A percentile compares a stretch with the other conserved stretches of the same genome.
phyloP scores from a whole-genome alignment of 37 sponge, comb jelly and placozoan species.

The Haliclona indistincta region DNA sequence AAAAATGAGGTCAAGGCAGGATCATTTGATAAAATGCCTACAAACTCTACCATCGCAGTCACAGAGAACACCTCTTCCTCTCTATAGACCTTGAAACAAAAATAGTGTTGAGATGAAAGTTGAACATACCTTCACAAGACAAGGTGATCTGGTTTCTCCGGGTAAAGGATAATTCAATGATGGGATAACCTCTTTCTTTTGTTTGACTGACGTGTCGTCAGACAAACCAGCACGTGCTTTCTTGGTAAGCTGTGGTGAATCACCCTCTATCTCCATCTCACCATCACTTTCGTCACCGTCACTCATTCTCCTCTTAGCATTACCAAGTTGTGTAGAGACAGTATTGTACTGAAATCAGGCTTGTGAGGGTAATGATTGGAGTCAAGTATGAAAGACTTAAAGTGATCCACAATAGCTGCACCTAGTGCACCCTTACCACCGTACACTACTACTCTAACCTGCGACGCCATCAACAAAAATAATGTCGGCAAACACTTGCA shows the following conservation, averaged over 20 bases:
- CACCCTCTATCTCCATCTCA: slow-evolving; percentile 15
- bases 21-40: slow-evolving; percentile 77
- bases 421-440: slow-evolving; percentile 98
- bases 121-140: slow-evolving; percentile 84
- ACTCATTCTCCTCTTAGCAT: neutral
- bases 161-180: slow-evolving; percentile 76
- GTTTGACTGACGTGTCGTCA: no score
- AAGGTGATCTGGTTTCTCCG: slow-evolving; percentile 54
- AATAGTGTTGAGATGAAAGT: slow-evolving; percentile 3
- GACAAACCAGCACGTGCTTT: no score
- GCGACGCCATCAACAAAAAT: slow-evolving; percentile 37
- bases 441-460: slow-evolving; percentile 81
- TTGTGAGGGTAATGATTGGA: no score
- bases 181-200: no score
- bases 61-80: slow-evolving; percentile 67
- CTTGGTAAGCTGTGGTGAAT: neutral
- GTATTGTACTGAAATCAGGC: no score
- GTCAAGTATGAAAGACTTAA: no score
- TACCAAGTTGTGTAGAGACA: no score
- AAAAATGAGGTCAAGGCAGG: slow-evolving; percentile 53
- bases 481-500: no score
- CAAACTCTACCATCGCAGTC: slow-evolving; percentile 72
- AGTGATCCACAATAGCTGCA: slow-evolving; percentile 70
- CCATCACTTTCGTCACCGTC: slow-evolving; percentile 8
- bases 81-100: slow-evolving; percentile 60